A percentile compares a stretch with the other conserved stretches of the same genome.
Conservation (phyloP, 1,140 invertebrate species). For the Chironomus striatipennis region DNA sequence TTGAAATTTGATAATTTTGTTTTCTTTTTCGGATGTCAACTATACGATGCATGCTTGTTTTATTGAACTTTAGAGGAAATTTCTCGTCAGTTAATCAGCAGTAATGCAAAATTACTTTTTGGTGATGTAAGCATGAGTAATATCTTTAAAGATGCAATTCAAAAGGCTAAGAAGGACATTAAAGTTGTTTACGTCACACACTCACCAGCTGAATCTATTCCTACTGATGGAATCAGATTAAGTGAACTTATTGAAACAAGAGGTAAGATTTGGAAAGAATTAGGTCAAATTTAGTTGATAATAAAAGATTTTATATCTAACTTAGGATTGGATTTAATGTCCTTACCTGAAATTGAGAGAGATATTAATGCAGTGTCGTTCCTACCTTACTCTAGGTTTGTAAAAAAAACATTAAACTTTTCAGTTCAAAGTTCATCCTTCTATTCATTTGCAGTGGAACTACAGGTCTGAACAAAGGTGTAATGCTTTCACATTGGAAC, state of each 20-base stretch:
- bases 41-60: not conserved
- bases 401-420: too few relatives aligned
- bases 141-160: slow-evolving; percentile 41
- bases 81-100: slow-evolving; percentile 54
- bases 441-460: slow-evolving; percentile 69
- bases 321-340: slow-evolving; percentile 39
- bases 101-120: slow-evolving; percentile 57
- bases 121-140: slow-evolving; percentile 47
- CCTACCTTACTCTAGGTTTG: not conserved
- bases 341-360: slow-evolving; percentile 40
- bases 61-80: slow-evolving; percentile 59
- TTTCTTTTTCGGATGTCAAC: not conserved
- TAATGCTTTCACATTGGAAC: slow-evolving; percentile 65
- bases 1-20: not conserved
- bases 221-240: slow-evolving; percentile 48
- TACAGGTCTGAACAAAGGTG: slow-evolving; percentile 82
- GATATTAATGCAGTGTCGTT: slow-evolving; percentile 33
- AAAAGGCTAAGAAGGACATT: slow-evolving; percentile 40
- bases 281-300: not conserved
- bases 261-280: slow-evolving; percentile 32
- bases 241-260: slow-evolving; percentile 44
- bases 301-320: slow-evolving; percentile 24
- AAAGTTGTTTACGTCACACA: slow-evolving; percentile 48
- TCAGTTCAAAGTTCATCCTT: not conserved
- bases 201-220: slow-evolving; percentile 36